Evolutionary conservation across 1,140 invertebrate genomes (phyloP).

Genomic region (Apocrypta bakeri): DNA sequence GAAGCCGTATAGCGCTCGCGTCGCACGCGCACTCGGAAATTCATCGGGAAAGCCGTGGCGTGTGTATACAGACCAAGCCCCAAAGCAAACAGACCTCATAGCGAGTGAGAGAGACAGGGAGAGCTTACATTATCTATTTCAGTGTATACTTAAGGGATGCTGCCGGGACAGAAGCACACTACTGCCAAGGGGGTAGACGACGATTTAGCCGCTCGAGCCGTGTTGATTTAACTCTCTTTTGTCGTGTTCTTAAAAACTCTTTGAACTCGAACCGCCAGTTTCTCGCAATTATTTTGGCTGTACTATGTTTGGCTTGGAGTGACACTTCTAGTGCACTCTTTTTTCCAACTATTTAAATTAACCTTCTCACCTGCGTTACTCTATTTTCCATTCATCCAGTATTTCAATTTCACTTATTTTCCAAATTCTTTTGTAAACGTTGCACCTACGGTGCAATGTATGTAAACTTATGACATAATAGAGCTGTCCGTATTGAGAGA

Average conservation of each 20-base stretch:
- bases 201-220: conserved; percentile 22
- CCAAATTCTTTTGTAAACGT: too few species aligned
- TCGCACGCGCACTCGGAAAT: neutral
- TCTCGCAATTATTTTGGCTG: neutral
- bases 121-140: conserved; percentile 69
- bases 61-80: conserved; percentile 65
- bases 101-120: neutral
- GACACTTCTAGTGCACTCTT: too few species aligned
- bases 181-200: neutral
- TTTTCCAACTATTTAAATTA: too few species aligned
- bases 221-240: conserved; percentile 25
- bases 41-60: conserved; percentile 53
- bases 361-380: too few species aligned
- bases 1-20: conserved; percentile 12
- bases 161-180: conserved; percentile 12
- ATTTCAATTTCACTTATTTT: too few species aligned
- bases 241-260: conserved; percentile 3
- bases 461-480: too few species aligned
- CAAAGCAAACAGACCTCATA: conserved; percentile 67
- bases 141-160: conserved; percentile 67
- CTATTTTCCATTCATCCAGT: too few species aligned
- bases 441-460: too few species aligned
- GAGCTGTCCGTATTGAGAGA: too few species aligned
- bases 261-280: neutral
- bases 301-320: neutral